These are phyloP conservation scores for Zosterops borbonicus DNA, from an alignment of 2,113 vertebrate species.

Conservation along the genomic window DNA sequence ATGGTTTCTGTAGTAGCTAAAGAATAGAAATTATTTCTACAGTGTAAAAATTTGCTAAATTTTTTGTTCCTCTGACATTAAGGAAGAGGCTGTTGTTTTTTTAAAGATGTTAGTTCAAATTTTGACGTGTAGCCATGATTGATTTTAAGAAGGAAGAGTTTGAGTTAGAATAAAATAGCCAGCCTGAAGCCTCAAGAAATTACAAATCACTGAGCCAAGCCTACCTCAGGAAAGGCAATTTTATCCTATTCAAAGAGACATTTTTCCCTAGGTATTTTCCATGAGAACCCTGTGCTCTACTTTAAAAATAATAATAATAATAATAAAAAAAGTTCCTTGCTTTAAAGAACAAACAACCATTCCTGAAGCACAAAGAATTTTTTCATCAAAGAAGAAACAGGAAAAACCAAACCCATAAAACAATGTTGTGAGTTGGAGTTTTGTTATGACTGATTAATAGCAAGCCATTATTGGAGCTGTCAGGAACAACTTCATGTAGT, in stretches of 20 bases:
- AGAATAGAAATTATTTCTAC: neutral
- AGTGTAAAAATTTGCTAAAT: neutral
- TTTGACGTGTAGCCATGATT: neutral
- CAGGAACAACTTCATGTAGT: neutral
- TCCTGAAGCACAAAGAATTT: neutral
- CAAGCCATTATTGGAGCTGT: neutral
- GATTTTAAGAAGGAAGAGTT: neutral
- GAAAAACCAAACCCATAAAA: neutral
- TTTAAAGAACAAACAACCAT: neutral
- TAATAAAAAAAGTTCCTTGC: neutral
- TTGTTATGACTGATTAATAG: neutral
- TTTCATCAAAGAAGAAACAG: neutral
- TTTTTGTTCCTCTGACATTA: neutral
- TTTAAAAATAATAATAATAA: neutral
- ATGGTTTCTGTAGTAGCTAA: neutral
- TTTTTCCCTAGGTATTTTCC: neutral
- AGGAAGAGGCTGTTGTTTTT: neutral
- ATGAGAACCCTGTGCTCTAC: neutral
- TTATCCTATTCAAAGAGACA: neutral
- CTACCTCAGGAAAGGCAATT: neutral
- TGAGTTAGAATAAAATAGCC: neutral
- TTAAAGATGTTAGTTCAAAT: neutral
- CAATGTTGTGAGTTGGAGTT: neutral
- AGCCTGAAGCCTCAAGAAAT: neutral
- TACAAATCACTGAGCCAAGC: neutral